These are phyloP conservation scores for Lampropteryx suffumata DNA, from an alignment of 2,888 invertebrate species.

Conservation along the genomic window DNA sequence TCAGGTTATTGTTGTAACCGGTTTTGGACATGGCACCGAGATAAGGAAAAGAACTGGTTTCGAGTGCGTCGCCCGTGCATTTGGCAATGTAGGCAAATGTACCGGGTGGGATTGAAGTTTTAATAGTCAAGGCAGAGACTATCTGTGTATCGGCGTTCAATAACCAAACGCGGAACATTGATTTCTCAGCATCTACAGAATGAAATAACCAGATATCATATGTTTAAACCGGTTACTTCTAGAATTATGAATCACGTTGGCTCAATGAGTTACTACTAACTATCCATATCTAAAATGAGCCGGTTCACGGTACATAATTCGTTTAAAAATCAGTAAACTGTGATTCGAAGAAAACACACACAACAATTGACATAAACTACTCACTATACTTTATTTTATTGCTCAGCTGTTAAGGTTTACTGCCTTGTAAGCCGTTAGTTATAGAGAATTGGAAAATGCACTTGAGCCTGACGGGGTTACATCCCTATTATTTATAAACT, in stretches of 20 bases:
- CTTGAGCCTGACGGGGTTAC: not conserved
- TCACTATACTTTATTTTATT: conserved; percentile 12
- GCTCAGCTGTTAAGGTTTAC: conserved; percentile 19
- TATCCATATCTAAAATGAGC: not conserved
- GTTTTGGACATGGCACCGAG: conserved; percentile 52
- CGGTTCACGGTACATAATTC: not conserved
- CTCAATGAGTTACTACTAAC: conserved; percentile 5
- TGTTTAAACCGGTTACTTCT: not conserved
- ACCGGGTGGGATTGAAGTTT: conserved; percentile 25
- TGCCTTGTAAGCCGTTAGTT: conserved; percentile 19
- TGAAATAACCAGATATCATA: not conserved
- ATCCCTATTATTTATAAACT: too few species aligned
- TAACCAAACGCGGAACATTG: too few species aligned
- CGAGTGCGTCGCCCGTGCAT: conserved; percentile 50
- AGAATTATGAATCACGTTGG: conserved; percentile 10
- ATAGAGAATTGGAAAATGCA: conserved; percentile 12
- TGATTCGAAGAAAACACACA: conserved; percentile 6
- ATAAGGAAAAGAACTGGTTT: conserved; percentile 62
- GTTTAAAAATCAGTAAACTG: not conserved
- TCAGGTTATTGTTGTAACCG: conserved; percentile 48
- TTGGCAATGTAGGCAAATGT: conserved; percentile 60
- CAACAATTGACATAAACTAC: conserved; percentile 1
- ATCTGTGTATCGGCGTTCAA: not conserved
- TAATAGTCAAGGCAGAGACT: not conserved
- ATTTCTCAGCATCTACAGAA: too few species aligned